Conservation (phyloP, 2,888 invertebrate genomes). For the Lithophane socia region DNA sequence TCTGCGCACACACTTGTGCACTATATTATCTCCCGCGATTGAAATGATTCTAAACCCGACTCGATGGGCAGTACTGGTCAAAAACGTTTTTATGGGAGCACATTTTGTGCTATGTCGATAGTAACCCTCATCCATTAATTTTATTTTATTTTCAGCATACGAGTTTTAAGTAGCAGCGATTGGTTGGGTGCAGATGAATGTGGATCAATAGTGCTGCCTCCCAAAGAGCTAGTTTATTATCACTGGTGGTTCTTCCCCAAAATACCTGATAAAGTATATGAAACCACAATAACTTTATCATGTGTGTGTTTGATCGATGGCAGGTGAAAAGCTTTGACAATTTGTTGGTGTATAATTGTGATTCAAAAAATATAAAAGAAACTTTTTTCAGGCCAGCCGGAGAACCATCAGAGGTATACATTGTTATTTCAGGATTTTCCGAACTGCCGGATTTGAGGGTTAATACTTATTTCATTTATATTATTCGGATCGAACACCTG, state of each 20-base stretch:
- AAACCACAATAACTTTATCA: conserved; percentile 83
- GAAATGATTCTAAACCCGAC: too few relatives aligned
- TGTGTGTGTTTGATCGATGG: conserved; percentile 83
- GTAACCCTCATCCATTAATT: too few relatives aligned
- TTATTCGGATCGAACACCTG: not conserved
- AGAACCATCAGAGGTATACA: conserved; percentile 82
- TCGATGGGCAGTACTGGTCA: too few relatives aligned
- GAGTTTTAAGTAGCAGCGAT: conserved; percentile 78
- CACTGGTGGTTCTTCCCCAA: conserved; percentile 88
- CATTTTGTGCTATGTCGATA: too few relatives aligned
- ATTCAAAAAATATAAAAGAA: not conserved
- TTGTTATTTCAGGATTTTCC: conserved; percentile 84
- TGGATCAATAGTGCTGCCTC: conserved; percentile 81
- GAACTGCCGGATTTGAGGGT: conserved; percentile 83
- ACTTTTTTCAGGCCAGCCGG: conserved; percentile 82
- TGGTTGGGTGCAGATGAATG: conserved; percentile 85
- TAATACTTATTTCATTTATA: not conserved
- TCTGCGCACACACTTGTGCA: too few relatives aligned
- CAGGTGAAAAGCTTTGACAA: conserved; percentile 71
- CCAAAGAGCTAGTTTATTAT: conserved; percentile 82
- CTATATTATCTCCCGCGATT: too few relatives aligned
- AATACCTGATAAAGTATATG: conserved; percentile 79
- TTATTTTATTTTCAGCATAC: conserved; percentile 73
- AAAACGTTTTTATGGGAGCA: too few relatives aligned
- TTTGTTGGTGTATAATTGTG: not conserved